phyloP scores from a whole-genome alignment of 2,797 vertebrate genomes.

The Molossus molossus region DNA sequence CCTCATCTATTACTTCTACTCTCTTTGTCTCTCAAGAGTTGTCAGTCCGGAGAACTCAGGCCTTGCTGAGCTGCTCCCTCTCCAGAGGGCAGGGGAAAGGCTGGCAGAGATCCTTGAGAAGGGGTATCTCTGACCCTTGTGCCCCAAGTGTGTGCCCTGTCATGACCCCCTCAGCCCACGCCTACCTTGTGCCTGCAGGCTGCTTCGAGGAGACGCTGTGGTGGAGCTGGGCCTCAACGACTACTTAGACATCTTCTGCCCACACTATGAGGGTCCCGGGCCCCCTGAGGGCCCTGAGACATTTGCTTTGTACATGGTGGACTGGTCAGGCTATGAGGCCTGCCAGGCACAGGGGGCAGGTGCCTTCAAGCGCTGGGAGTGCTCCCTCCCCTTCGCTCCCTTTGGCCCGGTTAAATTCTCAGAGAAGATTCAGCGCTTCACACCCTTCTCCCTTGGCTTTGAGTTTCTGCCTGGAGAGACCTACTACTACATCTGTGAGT shows the following conservation, averaged over 20 bases:
- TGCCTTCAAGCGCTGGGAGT: slow-evolving; percentile 96
- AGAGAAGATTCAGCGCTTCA: slow-evolving; percentile 97
- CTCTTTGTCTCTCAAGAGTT: not conserved
- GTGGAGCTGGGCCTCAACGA: slow-evolving; percentile 95
- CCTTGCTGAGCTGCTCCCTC: not conserved
- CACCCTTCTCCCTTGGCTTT: slow-evolving; percentile 96
- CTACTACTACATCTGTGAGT: slow-evolving; percentile 98
- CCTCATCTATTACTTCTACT: not conserved
- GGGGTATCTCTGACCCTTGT: not conserved
- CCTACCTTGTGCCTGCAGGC: slow-evolving; percentile 88
- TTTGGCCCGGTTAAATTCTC: slow-evolving; percentile 94
- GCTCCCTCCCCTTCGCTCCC: slow-evolving; percentile 92
- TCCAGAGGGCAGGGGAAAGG: not conserved
- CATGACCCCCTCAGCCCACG: not conserved
- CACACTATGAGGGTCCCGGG: slow-evolving; percentile 91
- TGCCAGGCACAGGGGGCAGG: slow-evolving; percentile 91
- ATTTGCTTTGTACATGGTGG: slow-evolving; percentile 89
- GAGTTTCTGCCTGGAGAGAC: slow-evolving; percentile 95
- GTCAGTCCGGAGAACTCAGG: not conserved
- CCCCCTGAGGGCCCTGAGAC: slow-evolving; percentile 91
- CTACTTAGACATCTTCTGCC: slow-evolving; percentile 97
- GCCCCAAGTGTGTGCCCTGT: rapidly evolving
- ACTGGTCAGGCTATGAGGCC: slow-evolving; percentile 91
- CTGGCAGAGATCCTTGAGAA: not conserved
- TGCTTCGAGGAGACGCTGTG: slow-evolving; percentile 92